Percentiles rank a stretch among this genome's conserved stretches.
Evolutionary conservation across 2,113 vertebrate genomes (phyloP).

Genomic region (Acrocephalus arundinaceus): DNA sequence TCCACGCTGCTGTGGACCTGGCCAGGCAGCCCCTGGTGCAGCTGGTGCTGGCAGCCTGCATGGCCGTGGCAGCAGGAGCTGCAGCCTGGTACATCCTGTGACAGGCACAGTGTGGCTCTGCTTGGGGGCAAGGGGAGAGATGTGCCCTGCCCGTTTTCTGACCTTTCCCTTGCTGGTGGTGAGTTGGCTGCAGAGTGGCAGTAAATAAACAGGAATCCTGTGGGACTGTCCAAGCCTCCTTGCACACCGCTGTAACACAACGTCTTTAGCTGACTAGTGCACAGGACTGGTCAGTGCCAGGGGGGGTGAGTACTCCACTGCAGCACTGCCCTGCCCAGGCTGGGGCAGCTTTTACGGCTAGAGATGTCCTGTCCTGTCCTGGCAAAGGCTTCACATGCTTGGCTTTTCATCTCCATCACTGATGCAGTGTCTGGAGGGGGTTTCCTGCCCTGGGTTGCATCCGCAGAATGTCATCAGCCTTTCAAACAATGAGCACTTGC

Average conservation of each 20-base stretch:
- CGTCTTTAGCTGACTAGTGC: neutral
- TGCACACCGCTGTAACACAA: neutral
- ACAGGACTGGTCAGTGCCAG: neutral
- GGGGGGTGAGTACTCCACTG: neutral
- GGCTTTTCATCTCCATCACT: neutral
- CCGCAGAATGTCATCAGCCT: neutral
- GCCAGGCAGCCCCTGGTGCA: constrained; percentile 83
- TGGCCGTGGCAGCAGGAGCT: constrained; percentile 81
- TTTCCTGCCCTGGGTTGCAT: neutral
- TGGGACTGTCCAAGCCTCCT: neutral
- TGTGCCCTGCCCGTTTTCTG: neutral
- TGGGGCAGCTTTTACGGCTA: neutral
- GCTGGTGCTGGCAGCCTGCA: constrained; percentile 81
- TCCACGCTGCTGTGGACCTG: constrained; percentile 66
- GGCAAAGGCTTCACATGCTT: neutral
- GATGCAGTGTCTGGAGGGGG: neutral
- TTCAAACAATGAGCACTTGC: neutral
- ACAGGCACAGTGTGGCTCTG: constrained; percentile 3
- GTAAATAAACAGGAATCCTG: constrained; percentile 34
- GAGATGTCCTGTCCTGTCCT: neutral
- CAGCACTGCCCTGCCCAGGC: neutral
- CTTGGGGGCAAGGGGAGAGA: neutral
- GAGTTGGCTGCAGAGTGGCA: constrained; percentile 47
- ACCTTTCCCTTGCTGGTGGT: neutral
- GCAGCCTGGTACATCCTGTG: constrained; percentile 91